Percentiles rank a stretch among this genome's conserved stretches.
phyloP scores from a whole-genome alignment of 2,113 vertebrate genomes.

The Larimichthys crocea region DNA sequence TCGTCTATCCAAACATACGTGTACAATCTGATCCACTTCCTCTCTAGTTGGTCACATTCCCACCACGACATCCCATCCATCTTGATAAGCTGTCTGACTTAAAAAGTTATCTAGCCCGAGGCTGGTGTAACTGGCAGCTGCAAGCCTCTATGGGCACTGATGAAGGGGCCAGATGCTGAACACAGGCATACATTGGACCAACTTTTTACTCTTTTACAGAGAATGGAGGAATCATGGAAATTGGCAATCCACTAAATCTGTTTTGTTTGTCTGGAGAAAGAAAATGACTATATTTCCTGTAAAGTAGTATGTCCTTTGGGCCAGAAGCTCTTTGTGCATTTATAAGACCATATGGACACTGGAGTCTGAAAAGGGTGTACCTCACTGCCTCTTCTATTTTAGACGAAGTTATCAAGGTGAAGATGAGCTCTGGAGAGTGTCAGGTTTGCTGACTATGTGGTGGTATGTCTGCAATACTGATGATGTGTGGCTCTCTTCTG shows the following conservation, averaged over 20 bases:
- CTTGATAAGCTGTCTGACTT: background rate
- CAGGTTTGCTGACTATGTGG: background rate
- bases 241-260: background rate
- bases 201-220: slow-evolving; percentile 1
- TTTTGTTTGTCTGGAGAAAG: background rate
- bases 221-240: slow-evolving; percentile 11
- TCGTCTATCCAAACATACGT: background rate
- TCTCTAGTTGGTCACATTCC: background rate
- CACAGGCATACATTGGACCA: background rate
- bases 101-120: background rate
- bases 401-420: too few relatives aligned
- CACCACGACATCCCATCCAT: background rate
- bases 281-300: background rate
- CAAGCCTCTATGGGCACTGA: background rate
- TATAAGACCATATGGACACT: background rate
- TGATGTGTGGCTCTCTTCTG: background rate
- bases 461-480: background rate
- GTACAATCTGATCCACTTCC: background rate
- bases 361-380: background rate
- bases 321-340: background rate
- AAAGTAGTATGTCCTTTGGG: background rate
- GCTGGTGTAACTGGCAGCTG: background rate
- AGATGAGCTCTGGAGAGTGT: background rate
- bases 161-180: slow-evolving; percentile 9
- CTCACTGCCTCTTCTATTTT: background rate